Evolutionary conservation across 1,140 invertebrate species (phyloP), one percentile per base, ranked within the genome.

Genomic region (Plectrocnemia conspersa): DNA sequence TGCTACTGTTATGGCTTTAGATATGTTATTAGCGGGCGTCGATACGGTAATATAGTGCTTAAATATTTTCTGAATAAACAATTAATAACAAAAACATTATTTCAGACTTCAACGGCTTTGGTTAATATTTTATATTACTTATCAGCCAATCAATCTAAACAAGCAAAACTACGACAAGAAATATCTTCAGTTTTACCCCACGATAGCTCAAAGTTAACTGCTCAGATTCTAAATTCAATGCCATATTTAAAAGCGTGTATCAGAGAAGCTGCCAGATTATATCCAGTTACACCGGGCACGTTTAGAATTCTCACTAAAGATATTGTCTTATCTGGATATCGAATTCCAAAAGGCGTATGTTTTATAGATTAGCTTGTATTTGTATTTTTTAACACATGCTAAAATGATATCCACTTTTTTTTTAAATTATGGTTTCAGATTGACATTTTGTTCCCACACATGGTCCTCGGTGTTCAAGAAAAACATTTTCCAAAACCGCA

Each of bases 1-100:
- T 23, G 82, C 82, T 1, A 62, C 75, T 13, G 73, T 80, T 2
- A 85, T 89, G 79, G 80, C 82, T 2, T 73, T 80, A 53, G 87
- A 90, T 65, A 83, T 86, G 78, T 54, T 90, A 18, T 75, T 85
- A 48, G 86, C 84, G 13, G 87, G 86, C 40, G 78, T 88, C 22
- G 87, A 90, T 70, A 89, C 86, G 59, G 84, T 86, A 38, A 22
- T 48, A 58, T 35, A 38, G 32, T 62, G 40, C 25, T 40, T 22
- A 25, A 11, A 36, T 25, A 50, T 42, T 52, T 44, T 46, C 46
- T 52, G 33, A 40, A 13, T 42, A 38, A 3, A n/a, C n/a, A n/a
- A n/a, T 46, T 49, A 55, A 42, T 50, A 50, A 41, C 52, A 19
- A 13, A 3, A 27, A 27, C 27, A 22, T 29, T 44, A 44, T 54